A percentile compares a stretch with the other conserved stretches of the same genome.
These are phyloP conservation scores for Mesocricetus auratus DNA, from an alignment of 2,113 vertebrate genomes.

Conservation along the genomic window DNA sequence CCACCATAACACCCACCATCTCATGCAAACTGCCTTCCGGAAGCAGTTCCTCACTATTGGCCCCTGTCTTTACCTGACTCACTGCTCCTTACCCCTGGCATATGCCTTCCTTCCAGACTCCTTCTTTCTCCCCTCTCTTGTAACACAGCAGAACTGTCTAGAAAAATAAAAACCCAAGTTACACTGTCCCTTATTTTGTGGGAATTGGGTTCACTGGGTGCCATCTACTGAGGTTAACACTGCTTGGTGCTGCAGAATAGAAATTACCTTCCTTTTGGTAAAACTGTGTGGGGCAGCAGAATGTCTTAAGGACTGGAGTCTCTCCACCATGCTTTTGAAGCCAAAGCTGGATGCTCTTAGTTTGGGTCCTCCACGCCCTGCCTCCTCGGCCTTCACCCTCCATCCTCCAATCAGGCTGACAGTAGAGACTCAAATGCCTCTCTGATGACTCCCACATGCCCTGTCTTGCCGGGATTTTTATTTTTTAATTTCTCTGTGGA, in stretches of 20 bases:
- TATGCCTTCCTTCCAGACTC: background rate
- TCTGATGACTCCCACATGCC: background rate
- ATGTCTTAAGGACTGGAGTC: background rate
- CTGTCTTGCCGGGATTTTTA: slow-evolving; percentile 62
- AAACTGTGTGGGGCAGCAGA: slow-evolving; percentile 52
- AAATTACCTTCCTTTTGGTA: background rate
- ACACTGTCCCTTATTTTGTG: background rate
- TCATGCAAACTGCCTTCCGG: fast-evolving
- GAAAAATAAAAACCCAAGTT: slow-evolving; percentile 53
- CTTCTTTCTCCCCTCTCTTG: background rate
- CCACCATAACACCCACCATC: background rate
- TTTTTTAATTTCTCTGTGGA: slow-evolving; percentile 71
- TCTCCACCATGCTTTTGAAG: fast-evolving
- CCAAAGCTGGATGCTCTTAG: background rate
- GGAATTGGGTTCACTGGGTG: slow-evolving; percentile 72
- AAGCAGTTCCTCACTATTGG: fast-evolving
- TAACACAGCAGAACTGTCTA: background rate
- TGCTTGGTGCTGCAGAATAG: slow-evolving; percentile 1
- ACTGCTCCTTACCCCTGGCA: fast-evolving
- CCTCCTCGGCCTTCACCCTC: background rate
- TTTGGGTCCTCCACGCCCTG: fast-evolving
- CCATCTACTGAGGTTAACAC: slow-evolving; percentile 49
- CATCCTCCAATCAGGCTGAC: background rate
- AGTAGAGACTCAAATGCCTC: background rate
- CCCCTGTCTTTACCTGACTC: fast-evolving